Percentiles rank a stretch among this genome's conserved stretches.
phyloP scores from a whole-genome alignment of 1,140 invertebrate genomes.

The Gryon sp. region DNA sequence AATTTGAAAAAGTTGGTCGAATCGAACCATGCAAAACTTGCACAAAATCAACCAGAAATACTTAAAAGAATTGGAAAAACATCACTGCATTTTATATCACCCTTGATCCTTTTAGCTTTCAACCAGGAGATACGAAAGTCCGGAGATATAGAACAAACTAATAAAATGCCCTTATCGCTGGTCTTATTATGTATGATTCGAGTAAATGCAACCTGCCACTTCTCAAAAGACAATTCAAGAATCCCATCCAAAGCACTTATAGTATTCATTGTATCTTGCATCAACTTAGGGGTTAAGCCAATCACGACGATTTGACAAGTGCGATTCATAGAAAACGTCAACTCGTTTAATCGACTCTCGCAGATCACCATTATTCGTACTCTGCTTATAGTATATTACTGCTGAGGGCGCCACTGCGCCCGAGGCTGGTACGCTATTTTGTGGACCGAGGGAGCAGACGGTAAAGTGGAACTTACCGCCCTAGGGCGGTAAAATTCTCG shows the following conservation, averaged over 20 bases:
- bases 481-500: too few species aligned
- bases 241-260: background rate
- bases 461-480: too few species aligned
- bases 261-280: background rate
- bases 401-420: too few species aligned
- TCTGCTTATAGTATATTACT: too few species aligned
- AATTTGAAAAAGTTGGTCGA: background rate
- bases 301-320: background rate
- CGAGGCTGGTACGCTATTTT: too few species aligned
- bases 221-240: background rate
- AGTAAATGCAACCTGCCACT: background rate
- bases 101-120: background rate
- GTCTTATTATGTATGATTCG: background rate
- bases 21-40: background rate
- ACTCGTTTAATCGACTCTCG: too few species aligned
- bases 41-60: slow-evolving; percentile 6
- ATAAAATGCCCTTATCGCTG: background rate
- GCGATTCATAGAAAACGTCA: background rate
- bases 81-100: background rate
- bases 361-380: too few species aligned
- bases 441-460: too few species aligned
- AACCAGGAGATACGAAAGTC: background rate
- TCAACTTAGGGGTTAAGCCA: background rate
- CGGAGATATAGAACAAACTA: background rate
- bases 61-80: background rate